Evolutionary conservation across 2,888 invertebrate genomes (phyloP), one percentile per base, ranked within the genome.

Genomic region (Parochlus steinenii): DNA sequence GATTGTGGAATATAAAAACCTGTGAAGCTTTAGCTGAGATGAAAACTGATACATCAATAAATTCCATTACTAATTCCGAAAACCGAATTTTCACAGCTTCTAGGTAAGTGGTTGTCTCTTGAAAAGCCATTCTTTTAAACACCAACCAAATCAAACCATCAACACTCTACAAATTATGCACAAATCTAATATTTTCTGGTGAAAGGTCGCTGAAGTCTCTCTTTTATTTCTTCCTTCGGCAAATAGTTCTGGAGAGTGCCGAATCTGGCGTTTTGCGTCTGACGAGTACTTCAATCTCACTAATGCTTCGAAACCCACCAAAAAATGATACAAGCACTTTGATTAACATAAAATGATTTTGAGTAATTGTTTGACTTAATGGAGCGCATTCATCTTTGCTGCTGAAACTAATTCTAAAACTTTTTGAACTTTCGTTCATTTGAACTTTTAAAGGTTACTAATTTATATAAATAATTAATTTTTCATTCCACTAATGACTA

Each of bases 41-140:
- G 47, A 67, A 69, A 46, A 77, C 75, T 31, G 77, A 77, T 46
- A 61, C 64, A 43, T 67, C 73, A 31, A 74, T 79, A 44, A 78
- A 77, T 52, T 69, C 73, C 42, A 66, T 78, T 42, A 65, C 71
- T 14, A 67, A 71, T 34, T 74, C 74, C 53, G 64, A 65, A 12
- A 63, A 67, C 33, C 63, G 67, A 44, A 64, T 85, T 40, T 85
- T 82, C 57, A 82, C 85, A 20, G 85, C 83, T 22, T 80, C 82
- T 54, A 82, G 77, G 83, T 83, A 53, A 67, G 76, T 71, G 39
- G 10, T 20, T n/a, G 12, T 22, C 20, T 18, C 10, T 24, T 11
- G n/a, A 6, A 25, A 11, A 14, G 17, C 18, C 27, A 33, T 33
- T 27, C 27, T 26, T 19, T 27, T 12, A 27, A 27, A 22, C 19